Percentiles rank a stretch among this genome's conserved stretches.
Evolutionary conservation across 2,888 invertebrate genomes (phyloP).

Genomic region (Diaperis boleti): DNA sequence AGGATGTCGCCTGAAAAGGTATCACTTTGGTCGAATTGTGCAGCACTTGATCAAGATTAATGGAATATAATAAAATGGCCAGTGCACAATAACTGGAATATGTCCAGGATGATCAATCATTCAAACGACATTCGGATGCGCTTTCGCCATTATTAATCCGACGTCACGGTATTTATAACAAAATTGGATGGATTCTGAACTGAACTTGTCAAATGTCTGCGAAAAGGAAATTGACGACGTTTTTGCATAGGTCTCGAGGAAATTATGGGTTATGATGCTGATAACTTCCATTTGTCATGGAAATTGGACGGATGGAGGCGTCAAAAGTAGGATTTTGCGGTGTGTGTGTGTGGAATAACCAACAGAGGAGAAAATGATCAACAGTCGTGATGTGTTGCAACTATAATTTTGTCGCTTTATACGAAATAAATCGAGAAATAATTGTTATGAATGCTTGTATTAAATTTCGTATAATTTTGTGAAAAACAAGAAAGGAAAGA

Average conservation of each 20-base stretch:
- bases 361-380: neutral
- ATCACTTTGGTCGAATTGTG: neutral
- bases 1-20: conserved; percentile 6
- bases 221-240: conserved; percentile 10
- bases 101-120: conserved; percentile 26
- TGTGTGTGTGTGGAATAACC: neutral
- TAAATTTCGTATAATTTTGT: too few relatives aligned
- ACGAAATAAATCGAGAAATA: too few relatives aligned
- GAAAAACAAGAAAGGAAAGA: too few relatives aligned
- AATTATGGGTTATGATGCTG: conserved; percentile 6
- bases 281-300: conserved; percentile 1
- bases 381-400: neutral
- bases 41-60: conserved; percentile 24
- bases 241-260: conserved; percentile 11
- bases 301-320: neutral
- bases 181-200: conserved; percentile 2
- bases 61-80: conserved; percentile 32
- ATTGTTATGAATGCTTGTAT: too few relatives aligned
- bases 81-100: conserved; percentile 28
- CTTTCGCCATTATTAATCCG: conserved; percentile 24
- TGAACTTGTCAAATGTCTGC: conserved; percentile 8
- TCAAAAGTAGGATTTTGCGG: neutral
- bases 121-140: conserved; percentile 27
- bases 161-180: conserved; percentile 24
- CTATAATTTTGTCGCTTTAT: neutral